A percentile compares a stretch with the other conserved stretches of the same genome.
Evolutionary conservation across 2,888 invertebrate species (phyloP).

Genomic region (Prenolepis imparis): DNA sequence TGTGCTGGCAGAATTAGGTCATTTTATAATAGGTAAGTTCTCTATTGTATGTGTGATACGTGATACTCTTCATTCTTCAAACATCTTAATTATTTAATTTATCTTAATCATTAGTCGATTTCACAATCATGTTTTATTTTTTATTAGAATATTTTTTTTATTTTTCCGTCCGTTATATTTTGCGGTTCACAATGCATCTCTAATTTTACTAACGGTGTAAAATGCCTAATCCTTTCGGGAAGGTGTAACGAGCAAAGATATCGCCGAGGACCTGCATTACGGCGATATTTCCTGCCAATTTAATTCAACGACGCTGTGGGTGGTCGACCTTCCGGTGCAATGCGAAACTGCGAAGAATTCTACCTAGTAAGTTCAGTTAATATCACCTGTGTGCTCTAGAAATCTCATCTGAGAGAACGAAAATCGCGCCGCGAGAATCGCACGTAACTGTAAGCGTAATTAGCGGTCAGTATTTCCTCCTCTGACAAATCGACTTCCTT

Average conservation of each 20-base stretch:
- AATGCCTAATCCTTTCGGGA: background rate
- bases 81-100: background rate
- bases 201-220: background rate
- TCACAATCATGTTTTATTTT: background rate
- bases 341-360: conserved; percentile 88
- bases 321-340: conserved; percentile 87
- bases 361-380: conserved; percentile 86
- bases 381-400: conserved; percentile 81
- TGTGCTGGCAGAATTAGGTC: conserved; percentile 94
- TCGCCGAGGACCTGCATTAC: conserved; percentile 94
- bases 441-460: conserved; percentile 30
- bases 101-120: background rate
- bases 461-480: conserved; percentile 23
- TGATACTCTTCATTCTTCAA: background rate
- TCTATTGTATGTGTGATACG: background rate
- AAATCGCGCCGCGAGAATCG: background rate
- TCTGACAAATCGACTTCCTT: conserved; percentile 46
- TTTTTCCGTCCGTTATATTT: conserved; percentile 2
- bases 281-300: conserved; percentile 95
- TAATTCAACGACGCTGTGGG: conserved; percentile 88
- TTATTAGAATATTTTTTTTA: background rate
- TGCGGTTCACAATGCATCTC: background rate
- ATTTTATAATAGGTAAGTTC: conserved; percentile 92
- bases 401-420: conserved; percentile 76
- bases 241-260: conserved; percentile 94